Evolutionary conservation across 2,113 vertebrate genomes (phyloP), one percentile per base, ranked within the genome.

Genomic region (Crotalus horridus): DNA sequence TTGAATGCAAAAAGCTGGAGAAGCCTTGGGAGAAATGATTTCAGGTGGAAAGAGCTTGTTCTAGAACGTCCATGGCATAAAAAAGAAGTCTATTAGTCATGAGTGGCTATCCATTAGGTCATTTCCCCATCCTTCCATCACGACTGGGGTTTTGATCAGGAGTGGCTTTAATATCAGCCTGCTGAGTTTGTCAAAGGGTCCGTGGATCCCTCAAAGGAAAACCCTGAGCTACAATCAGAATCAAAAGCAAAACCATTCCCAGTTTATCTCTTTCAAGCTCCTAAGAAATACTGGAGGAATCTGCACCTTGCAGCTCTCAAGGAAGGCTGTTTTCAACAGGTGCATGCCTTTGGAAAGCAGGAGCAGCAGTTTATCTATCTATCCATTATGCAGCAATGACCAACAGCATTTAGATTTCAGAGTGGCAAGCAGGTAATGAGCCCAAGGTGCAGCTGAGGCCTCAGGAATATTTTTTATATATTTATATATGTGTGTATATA

Each of bases 371-470:
- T 53, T 91, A 94, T 29, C 87, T 94, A 51, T 90, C 85, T 58
- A 89, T 92, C 91, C 91, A 96, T 94, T 93, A 97, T 94, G 87
- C 95, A 90, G 85, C 46, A 91, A 94, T 89, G 94, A 64, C 91
- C 91, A 88, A 91, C 91, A 93, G 94, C 95, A 93, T 95, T 54
- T 53, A n/a, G 6, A 29, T 54, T 46, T 86, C 43, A 81, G 54
- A 89, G 48, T 95, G 91, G 94, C 92, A 95, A 94, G 24, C 61
- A 88, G 26, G 29, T 88, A 48, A 54, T 92, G 55, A 90, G 86
- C 64, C 88, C 93, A 88, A 46, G 88, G 93, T 23, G 92, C 93
- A 88, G 55, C 87, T 94, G 15, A 48, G 51, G 88, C 85, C 92
- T 89, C 1, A 3, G 69, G 51, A 46, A 96, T 90, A 91, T 2